Evolutionary conservation across 2,888 invertebrate species (phyloP), one percentile per base, ranked within the genome.

Genomic region (Papilio gigon): DNA sequence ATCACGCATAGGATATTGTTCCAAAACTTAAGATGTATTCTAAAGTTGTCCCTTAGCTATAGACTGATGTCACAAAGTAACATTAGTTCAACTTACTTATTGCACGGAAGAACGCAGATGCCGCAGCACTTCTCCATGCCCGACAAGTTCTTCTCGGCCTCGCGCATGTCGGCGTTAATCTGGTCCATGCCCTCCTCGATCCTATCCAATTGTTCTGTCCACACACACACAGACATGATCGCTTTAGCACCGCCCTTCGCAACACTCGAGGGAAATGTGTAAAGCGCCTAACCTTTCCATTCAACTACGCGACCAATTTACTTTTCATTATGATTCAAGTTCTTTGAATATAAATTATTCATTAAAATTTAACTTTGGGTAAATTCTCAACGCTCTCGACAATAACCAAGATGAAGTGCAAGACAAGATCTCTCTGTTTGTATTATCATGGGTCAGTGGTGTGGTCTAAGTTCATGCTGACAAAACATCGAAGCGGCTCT

Each of bases 71-170:
- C n/a, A n/a, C n/a, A n/a, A n/a, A n/a, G n/a, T n/a, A n/a, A n/a
- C n/a, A n/a, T n/a, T n/a, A n/a, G n/a, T n/a, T n/a, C n/a, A n/a
- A n/a, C n/a, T n/a, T 94, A 98, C 98, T 98, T 99, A 93, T 98
- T 98, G 94, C 99, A 99, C 50, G 99, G 99, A 83, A 99, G 94
- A 70, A 98, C 98, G 93, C 99, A 99, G 82, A 99, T 95, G 70
- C 99, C 99, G 90, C 99, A 99, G 92, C 99, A 99, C 92, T 99
- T 99, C 93, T 99, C 99, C 98, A 99, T 98, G 75, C 99, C 99
- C 77, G 99, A 99, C 80, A 99, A 94, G 92, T 99, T 99, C 93
- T 99, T 99, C 93, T 99, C 99, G 20, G 99, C 99, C 89, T 99
- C 99, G 83, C 96, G 95, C 99, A 99, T 99, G 90, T 99, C 99